Base-by-base conservation (phyloP, 1,140 invertebrate species). In the Tetramorium simillimum region DNA sequence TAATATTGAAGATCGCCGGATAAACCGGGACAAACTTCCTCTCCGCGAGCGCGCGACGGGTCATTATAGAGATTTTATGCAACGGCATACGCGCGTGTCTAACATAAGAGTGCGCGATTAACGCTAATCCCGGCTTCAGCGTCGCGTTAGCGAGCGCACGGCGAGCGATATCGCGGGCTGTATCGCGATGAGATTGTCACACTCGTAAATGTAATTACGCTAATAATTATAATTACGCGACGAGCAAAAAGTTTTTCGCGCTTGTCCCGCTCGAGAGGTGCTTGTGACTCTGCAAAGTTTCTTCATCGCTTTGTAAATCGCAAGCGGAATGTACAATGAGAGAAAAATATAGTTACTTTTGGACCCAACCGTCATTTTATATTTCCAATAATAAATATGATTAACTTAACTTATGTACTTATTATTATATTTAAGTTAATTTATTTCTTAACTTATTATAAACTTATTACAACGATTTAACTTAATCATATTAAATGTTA, bases 101-200 rank as follows among this genome's bases (percentile, higher is more conserved):
- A 33, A 28, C 28, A 28, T 28, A 28, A 3, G 51, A 0, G 46
- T 3, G 14, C 33, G 14, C 43, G 40, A 21, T 80, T 21, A 80
- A 80, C 46, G 43, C 24, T 60, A 12, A 60, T 76, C 40, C 24
- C 49, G 24, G 28, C 49, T 60, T 77, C 56, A n/a, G n/a, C 76
- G 28, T 51, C 24, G 24, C 24, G 18, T 24, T 18, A 24, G 3
- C 40, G 37, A 21, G 21, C 14, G 2, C 56, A 53, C 5, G 51
- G n/a, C 9, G 40, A 18, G n/a, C 43, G 18, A 14, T 28, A 62
- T 21, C 10, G 18, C 14, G 10, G 10, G 37, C 40, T 37, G 56
- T 16, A 37, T 12, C 16, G 58, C 2, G 40, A 33, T 37, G 10
- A 49, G 33, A 43, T n/a, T 37, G 24, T 65, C 76, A 21, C 18